Conservation (phyloP, 2,113 vertebrate genomes). For the Myocastor coypus region DNA sequence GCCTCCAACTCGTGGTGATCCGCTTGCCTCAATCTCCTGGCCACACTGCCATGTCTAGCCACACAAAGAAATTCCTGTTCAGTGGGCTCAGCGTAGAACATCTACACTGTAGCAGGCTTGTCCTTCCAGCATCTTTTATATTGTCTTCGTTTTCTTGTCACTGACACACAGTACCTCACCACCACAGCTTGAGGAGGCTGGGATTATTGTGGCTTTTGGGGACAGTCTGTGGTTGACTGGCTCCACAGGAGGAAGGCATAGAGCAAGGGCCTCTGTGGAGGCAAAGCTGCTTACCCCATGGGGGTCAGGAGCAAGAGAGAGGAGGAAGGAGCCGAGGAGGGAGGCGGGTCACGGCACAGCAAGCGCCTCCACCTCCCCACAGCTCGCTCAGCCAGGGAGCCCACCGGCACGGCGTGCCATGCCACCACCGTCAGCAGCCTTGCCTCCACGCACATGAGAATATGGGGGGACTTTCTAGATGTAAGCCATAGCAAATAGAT, state of each 20-base stretch:
- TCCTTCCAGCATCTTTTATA: background rate
- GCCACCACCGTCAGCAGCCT: background rate
- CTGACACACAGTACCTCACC: background rate
- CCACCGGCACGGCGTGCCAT: background rate
- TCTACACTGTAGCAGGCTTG: background rate
- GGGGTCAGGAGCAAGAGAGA: background rate
- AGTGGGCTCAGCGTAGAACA: background rate
- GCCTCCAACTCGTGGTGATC: too few relatives aligned
- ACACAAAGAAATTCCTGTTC: conserved; percentile 20
- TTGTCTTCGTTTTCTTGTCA: background rate
- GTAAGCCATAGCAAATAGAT: background rate
- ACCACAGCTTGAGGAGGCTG: background rate
- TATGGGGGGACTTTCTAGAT: background rate
- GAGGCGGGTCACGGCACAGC: background rate
- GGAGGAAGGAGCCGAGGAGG: background rate
- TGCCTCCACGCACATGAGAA: background rate
- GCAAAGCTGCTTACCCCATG: background rate
- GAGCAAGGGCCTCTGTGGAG: background rate
- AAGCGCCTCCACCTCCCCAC: background rate
- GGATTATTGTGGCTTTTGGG: background rate
- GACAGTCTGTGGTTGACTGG: background rate
- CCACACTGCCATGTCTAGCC: too few relatives aligned
- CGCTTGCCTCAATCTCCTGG: too few relatives aligned
- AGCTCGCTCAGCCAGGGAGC: background rate
- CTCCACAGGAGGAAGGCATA: background rate